Evolutionary conservation across 2,888 invertebrate species (phyloP).

Genomic region (Amphimallon solstitiale): DNA sequence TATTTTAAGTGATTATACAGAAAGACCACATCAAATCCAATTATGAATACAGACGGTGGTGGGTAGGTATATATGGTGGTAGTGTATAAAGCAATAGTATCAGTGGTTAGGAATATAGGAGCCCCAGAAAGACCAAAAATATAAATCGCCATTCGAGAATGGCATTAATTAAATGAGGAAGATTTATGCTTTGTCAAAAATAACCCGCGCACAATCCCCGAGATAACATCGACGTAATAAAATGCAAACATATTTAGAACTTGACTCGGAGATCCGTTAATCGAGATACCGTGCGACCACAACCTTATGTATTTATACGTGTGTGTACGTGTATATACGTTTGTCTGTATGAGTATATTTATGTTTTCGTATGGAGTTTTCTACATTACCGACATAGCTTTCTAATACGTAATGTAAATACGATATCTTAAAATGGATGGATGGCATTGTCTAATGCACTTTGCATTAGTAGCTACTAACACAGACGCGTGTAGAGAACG

Average conservation of each 20-base stretch:
- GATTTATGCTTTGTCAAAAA: constrained; percentile 63
- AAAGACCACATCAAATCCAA: constrained; percentile 48
- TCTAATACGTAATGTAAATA: too few relatives aligned
- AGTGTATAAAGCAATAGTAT: too few relatives aligned
- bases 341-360: too few relatives aligned
- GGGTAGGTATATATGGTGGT: too few relatives aligned
- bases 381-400: too few relatives aligned
- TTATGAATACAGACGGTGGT: constrained; percentile 50
- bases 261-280: constrained; percentile 31
- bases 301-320: constrained; percentile 11
- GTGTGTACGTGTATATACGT: too few relatives aligned
- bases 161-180: constrained; percentile 62
- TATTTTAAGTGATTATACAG: constrained; percentile 28
- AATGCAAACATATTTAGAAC: constrained; percentile 62
- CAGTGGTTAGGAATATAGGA: too few relatives aligned
- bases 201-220: constrained; percentile 61
- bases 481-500: constrained; percentile 44
- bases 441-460: constrained; percentile 54
- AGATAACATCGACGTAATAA: constrained; percentile 63
- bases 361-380: too few relatives aligned
- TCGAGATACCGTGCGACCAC: constrained; percentile 25
- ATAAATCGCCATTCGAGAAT: constrained; percentile 52
- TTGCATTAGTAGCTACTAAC: constrained; percentile 45
- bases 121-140: constrained; percentile 43
- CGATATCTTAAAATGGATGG: too few relatives aligned